Evolutionary conservation across 2,797 vertebrate species (phyloP).

Genomic region (Takifugu rubripes): DNA sequence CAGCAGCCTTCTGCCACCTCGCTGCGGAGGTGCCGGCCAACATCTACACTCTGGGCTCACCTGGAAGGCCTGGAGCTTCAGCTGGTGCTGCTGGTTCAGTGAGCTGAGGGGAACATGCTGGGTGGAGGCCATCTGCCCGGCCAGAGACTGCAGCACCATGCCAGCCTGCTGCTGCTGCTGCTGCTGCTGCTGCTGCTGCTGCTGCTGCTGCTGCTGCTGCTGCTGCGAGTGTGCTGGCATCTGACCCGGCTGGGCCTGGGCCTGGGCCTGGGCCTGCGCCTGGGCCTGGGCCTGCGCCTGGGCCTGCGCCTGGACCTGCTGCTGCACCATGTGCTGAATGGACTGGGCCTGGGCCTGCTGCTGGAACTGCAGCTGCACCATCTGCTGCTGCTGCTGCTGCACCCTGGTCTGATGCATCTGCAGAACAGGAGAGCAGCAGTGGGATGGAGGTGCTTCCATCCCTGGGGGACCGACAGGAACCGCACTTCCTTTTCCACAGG

Average conservation of each 20-base stretch:
- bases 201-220: conserved; percentile 60
- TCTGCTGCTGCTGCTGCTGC: conserved; percentile 65
- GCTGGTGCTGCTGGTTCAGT: conserved; percentile 76
- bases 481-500: too few relatives aligned
- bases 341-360: conserved; percentile 34
- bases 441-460: too few relatives aligned
- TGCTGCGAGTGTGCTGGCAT: conserved; percentile 78
- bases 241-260: conserved; percentile 61
- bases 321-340: conserved; percentile 60
- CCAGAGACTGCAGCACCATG: conserved; percentile 82
- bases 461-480: too few relatives aligned
- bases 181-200: conserved; percentile 23
- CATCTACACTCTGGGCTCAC: conserved; percentile 61
- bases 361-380: conserved; percentile 58
- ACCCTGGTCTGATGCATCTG: conserved; percentile 73
- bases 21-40: too few relatives aligned
- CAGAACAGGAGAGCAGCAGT: not conserved
- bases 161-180: conserved; percentile 71
- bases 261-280: conserved; percentile 33
- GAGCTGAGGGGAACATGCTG: conserved; percentile 80
- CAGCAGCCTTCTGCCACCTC: too few relatives aligned
- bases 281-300: conserved; percentile 26
- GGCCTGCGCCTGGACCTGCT: conserved; percentile 33
- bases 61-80: conserved; percentile 83
- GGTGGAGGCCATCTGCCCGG: conserved; percentile 79